Base-by-base conservation (phyloP, 1,140 invertebrate species). In the Drosophila bifasciata region DNA sequence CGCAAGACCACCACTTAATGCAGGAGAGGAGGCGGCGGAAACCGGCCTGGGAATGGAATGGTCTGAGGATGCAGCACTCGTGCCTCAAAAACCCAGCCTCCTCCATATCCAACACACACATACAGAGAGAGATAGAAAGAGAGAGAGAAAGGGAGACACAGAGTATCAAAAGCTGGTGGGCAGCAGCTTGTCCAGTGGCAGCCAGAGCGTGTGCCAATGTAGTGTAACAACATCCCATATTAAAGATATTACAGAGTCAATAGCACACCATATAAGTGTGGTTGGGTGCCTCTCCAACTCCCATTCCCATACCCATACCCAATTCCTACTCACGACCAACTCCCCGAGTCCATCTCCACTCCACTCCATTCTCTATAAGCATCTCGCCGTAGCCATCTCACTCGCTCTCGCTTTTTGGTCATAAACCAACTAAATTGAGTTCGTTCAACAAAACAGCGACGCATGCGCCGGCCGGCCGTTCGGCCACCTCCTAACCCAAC, bases 141-240 rank as follows among this genome's bases (percentile, higher is more conserved):
- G 3, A 36, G 11, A 13, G 32, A 11, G 32, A 36, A 3, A 13
- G 28, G 3, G 28, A 3, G 25, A 8, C 50, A 53, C 49, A 55
- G 19, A 66, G 25, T 23, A 23, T 58, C 44, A 70, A 51, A 66
- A 55, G 41, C 76, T 43, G 52, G 52, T 73, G 70, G 79, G 57
- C 71, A 80, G 64, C 59, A 80, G 64, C 59, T 62, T 71, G 80
- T 84, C 76, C 80, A 89, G 89, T 91, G 89, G 89, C 89, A 90
- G 70, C 72, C 49, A 76, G 89, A 72, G 89, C 89, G 89, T 91
- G 89, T 91, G 89, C 89, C 89, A 91, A 89, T 90, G 81, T 85
- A 80, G 77, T 89, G 89, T 89, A 80, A 90, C 81, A 80, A 89
- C 85, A 88, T 88, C 78, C 78, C 83, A 86, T 86, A 88, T 86